Conservation (phyloP, 2,113 vertebrate genomes). For the Scartelaos histophorus region DNA sequence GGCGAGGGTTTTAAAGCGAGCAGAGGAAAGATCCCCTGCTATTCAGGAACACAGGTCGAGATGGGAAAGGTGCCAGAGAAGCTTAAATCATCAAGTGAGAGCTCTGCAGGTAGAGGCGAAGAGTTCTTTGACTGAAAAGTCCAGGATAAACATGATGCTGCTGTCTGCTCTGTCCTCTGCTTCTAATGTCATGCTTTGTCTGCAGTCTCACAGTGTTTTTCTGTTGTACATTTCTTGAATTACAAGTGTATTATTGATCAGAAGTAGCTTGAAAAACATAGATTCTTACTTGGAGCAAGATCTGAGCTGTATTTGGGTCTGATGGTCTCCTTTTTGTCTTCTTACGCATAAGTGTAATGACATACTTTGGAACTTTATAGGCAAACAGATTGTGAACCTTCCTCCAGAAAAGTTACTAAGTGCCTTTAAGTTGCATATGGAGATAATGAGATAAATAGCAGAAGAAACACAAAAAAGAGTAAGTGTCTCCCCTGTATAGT, state of each 20-base stretch:
- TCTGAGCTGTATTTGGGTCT: too few species aligned
- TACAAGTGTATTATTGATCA: too few species aligned
- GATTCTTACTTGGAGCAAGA: too few species aligned
- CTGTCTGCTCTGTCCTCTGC: not conserved
- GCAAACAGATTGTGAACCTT: too few species aligned
- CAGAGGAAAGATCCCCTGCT: slow-evolving; percentile 30
- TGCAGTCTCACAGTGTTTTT: too few species aligned
- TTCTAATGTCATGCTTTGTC: too few species aligned
- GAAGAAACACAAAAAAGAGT: slow-evolving; percentile 13
- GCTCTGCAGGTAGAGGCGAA: slow-evolving; percentile 42
- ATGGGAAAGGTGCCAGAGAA: slow-evolving; percentile 55
- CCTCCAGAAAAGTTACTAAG: too few species aligned
- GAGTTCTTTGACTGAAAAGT: slow-evolving; percentile 9
- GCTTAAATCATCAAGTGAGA: slow-evolving; percentile 62
- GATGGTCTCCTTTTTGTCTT: too few species aligned
- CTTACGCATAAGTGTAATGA: too few species aligned
- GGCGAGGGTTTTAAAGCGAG: slow-evolving; percentile 13
- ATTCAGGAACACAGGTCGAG: slow-evolving; percentile 53
- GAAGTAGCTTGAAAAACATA: too few species aligned
- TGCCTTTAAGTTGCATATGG: not conserved
- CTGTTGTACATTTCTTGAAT: too few species aligned
- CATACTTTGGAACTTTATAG: too few species aligned
- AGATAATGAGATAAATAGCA: slow-evolving; percentile 7
- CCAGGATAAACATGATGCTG: slow-evolving; percentile 22
- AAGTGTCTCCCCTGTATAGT: slow-evolving; percentile 39